Evolutionary conservation across 1,140 invertebrate species (phyloP).

Genomic region (Cotesia vestalis): DNA sequence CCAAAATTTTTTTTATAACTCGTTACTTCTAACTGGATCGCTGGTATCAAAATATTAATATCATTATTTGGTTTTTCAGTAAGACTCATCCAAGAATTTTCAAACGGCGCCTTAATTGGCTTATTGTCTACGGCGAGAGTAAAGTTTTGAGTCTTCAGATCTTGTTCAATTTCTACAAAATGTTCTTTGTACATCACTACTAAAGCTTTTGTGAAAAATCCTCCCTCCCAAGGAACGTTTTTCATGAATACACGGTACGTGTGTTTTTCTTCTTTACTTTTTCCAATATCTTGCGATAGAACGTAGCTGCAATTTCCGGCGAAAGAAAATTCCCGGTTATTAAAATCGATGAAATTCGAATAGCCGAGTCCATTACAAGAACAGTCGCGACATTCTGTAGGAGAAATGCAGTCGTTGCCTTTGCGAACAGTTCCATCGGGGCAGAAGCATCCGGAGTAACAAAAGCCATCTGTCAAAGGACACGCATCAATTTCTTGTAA

Average conservation of each 20-base stretch:
- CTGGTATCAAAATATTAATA: slow-evolving; percentile 59
- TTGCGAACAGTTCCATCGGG: slow-evolving; percentile 78
- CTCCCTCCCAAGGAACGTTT: slow-evolving; percentile 69
- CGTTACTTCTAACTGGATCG: slow-evolving; percentile 59
- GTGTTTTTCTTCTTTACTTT: slow-evolving; percentile 57
- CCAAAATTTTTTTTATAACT: slow-evolving; percentile 63
- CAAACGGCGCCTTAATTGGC: slow-evolving; percentile 50
- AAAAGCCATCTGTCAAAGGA: slow-evolving; percentile 70
- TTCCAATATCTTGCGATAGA: slow-evolving; percentile 71
- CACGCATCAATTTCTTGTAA: slow-evolving; percentile 70
- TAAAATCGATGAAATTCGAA: slow-evolving; percentile 78
- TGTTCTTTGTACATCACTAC: slow-evolving; percentile 71
- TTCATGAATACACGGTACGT: slow-evolving; percentile 73
- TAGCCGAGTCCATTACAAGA: slow-evolving; percentile 76
- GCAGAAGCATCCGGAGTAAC: slow-evolving; percentile 86
- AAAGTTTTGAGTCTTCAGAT: background rate
- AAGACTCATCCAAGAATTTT: slow-evolving; percentile 60
- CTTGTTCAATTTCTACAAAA: slow-evolving; percentile 30
- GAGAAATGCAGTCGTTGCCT: slow-evolving; percentile 74
- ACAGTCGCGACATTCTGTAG: slow-evolving; percentile 80
- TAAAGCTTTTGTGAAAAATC: slow-evolving; percentile 70
- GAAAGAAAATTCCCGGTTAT: slow-evolving; percentile 75
- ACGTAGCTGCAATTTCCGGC: slow-evolving; percentile 83
- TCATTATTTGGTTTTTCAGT: slow-evolving; percentile 55
- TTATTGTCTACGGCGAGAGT: slow-evolving; percentile 52